Conservation (phyloP, 2,113 vertebrate species). For the Acrocephalus arundinaceus region DNA sequence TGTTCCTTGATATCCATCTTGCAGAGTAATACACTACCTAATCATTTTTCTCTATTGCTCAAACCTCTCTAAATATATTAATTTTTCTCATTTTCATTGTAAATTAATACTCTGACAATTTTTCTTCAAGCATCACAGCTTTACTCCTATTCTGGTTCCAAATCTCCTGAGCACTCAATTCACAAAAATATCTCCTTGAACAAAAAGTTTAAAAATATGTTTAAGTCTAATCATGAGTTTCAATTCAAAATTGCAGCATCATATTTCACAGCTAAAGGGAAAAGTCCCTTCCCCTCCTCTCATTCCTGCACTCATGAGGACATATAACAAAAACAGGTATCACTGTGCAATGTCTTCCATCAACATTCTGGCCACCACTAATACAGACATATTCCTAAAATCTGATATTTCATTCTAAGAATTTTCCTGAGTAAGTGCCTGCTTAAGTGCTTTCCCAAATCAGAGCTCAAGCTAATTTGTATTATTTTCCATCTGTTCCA, state of each 20-base stretch:
- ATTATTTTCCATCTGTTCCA: not conserved
- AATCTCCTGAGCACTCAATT: not conserved
- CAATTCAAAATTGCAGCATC: not conserved
- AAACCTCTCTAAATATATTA: not conserved
- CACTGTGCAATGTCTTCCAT: not conserved
- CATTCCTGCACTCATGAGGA: not conserved
- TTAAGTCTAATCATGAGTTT: not conserved
- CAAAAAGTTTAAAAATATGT: not conserved
- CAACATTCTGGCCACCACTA: not conserved
- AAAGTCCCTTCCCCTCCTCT: not conserved
- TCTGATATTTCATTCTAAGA: not conserved
- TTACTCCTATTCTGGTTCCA: not conserved
- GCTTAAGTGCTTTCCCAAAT: not conserved
- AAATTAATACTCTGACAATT: not conserved
- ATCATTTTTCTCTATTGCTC: not conserved
- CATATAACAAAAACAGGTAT: not conserved
- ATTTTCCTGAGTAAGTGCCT: not conserved
- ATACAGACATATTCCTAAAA: not conserved
- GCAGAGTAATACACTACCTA: not conserved
- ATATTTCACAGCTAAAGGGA: not conserved
- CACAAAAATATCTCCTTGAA: not conserved
- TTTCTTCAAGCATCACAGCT: not conserved
- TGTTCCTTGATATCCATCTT: not conserved
- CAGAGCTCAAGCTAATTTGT: not conserved
- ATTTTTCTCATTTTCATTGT: not conserved